phyloP scores from a whole-genome alignment of 2,113 vertebrate species.

The Apodemus sylvaticus region DNA sequence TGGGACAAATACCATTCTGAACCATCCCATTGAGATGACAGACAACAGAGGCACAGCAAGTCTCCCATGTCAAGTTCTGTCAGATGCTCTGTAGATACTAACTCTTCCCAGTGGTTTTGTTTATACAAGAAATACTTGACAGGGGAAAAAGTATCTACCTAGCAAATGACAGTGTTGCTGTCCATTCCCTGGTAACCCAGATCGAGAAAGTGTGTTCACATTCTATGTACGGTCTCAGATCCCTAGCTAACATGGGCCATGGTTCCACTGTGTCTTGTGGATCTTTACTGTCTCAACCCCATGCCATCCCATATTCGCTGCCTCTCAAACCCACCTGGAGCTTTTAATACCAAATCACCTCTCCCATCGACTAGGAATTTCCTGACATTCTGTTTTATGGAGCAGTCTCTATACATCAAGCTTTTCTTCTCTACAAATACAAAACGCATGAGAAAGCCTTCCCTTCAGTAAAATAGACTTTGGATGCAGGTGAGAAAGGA shows the following conservation, averaged over 20 bases:
- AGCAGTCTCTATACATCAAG: no score
- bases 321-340: no score
- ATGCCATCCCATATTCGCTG: no score
- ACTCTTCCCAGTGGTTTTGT: background rate
- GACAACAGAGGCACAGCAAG: background rate
- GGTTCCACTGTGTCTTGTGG: background rate
- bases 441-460: no score
- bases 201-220: background rate
- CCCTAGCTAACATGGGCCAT: background rate
- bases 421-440: no score
- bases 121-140: background rate
- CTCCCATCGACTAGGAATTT: no score
- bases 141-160: background rate
- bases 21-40: background rate
- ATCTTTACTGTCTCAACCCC: no score
- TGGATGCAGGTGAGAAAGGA: no score
- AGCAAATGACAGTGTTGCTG: background rate
- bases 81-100: background rate
- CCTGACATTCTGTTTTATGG: no score
- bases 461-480: no score
- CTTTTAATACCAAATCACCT: no score
- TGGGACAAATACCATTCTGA: background rate
- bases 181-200: background rate
- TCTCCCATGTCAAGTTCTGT: background rate
- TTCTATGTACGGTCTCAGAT: fast-evolving